Conservation (phyloP, 2,113 vertebrate genomes). For the Psophia crepitans region DNA sequence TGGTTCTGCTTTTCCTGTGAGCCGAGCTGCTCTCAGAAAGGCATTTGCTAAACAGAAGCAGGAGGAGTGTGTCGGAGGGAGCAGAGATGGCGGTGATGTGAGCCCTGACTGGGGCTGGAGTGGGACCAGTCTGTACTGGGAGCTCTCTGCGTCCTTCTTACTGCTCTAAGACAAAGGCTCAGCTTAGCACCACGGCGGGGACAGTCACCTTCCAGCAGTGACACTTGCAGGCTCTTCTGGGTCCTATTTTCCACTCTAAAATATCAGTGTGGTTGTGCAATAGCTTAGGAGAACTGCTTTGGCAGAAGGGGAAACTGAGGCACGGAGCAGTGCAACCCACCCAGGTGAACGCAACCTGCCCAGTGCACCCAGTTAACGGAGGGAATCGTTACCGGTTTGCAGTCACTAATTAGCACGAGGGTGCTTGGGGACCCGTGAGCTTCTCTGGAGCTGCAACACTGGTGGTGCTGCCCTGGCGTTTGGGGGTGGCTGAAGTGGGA, state of each 20-base stretch:
- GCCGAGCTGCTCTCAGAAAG: neutral
- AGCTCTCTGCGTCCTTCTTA: neutral
- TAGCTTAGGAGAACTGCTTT: neutral
- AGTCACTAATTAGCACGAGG: accelerated
- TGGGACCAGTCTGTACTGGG: neutral
- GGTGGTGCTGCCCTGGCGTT: neutral
- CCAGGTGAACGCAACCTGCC: accelerated
- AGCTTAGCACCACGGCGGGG: neutral
- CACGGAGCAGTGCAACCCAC: neutral
- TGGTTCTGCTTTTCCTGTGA: neutral
- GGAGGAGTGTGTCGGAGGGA: neutral
- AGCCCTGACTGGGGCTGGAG: neutral
- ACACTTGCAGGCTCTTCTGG: neutral
- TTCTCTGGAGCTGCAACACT: accelerated
- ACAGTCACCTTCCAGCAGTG: neutral
- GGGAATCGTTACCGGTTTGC: neutral
- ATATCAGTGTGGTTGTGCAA: accelerated
- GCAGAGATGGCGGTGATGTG: neutral
- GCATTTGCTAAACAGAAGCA: neutral
- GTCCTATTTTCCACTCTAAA: neutral
- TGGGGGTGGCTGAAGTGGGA: neutral
- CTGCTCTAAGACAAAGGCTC: neutral
- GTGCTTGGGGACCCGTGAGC: accelerated
- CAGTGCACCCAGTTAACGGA: neutral
- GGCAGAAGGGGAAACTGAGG: neutral